Evolutionary conservation across 2,113 vertebrate genomes (phyloP).

Genomic region (Eurypyga helias): DNA sequence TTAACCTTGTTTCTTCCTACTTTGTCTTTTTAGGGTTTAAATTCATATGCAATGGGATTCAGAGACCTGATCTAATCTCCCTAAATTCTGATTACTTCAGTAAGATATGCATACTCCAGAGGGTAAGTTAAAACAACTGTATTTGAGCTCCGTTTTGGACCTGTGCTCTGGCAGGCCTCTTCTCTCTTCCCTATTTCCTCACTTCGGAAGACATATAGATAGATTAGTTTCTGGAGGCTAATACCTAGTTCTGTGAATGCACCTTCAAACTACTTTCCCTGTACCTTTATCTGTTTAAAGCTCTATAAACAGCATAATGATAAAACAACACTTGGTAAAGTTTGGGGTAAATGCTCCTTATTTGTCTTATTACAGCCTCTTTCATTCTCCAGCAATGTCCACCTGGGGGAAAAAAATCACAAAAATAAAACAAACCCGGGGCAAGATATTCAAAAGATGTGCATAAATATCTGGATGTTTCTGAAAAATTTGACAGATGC

Average conservation of each 20-base stretch:
- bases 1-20: neutral
- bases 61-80: neutral
- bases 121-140: neutral
- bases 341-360: neutral
- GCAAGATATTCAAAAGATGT: neutral
- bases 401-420: neutral
- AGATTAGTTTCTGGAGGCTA: neutral
- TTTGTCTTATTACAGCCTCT: neutral
- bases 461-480: neutral
- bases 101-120: neutral
- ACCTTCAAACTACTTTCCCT: neutral
- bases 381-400: neutral
- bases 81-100: neutral
- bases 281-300: neutral
- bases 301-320: neutral
- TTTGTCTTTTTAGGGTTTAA: neutral
- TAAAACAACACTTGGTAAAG: neutral
- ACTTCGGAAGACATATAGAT: neutral
- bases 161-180: neutral
- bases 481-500: neutral
- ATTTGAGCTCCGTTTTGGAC: neutral
- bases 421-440: neutral
- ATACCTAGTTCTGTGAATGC: neutral
- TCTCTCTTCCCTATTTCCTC: neutral
- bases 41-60: neutral